phyloP scores from a whole-genome alignment of 2,888 invertebrate genomes.

The Hyles lineata region DNA sequence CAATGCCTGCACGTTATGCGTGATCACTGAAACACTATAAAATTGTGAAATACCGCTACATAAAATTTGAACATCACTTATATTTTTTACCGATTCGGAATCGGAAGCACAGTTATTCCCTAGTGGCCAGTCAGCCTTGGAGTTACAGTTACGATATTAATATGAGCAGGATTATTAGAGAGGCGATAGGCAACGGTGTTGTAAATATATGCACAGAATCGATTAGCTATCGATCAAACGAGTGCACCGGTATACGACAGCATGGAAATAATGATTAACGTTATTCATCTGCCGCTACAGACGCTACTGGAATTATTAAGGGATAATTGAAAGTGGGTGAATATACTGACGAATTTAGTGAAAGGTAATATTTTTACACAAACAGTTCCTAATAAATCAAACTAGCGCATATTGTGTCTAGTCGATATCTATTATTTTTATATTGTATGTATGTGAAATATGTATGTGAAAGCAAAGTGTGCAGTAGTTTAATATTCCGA shows the following conservation, averaged over 20 bases:
- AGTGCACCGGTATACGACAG: slow-evolving; percentile 13
- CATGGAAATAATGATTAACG: slow-evolving; percentile 1
- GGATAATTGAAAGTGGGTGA: background rate
- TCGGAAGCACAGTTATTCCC: slow-evolving; percentile 2
- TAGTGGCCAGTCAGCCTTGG: background rate
- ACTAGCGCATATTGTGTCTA: too few species aligned
- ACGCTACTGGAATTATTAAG: background rate
- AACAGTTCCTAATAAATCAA: too few species aligned
- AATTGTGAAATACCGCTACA: background rate
- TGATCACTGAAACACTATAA: background rate
- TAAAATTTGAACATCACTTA: background rate
- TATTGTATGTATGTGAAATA: too few species aligned
- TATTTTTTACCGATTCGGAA: background rate
- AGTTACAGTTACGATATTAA: slow-evolving; percentile 27
- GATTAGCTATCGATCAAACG: slow-evolving; percentile 21
- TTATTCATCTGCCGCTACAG: background rate
- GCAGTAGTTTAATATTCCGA: too few species aligned
- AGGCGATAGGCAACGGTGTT: slow-evolving; percentile 29
- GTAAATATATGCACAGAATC: slow-evolving; percentile 13
- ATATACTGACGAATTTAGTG: background rate
- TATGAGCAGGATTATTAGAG: slow-evolving; percentile 10
- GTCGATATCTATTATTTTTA: too few species aligned
- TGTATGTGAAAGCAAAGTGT: too few species aligned
- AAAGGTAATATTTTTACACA: background rate
- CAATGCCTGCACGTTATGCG: too few species aligned